Percentiles rank a stretch among this genome's conserved stretches.
Evolutionary conservation across 2,888 invertebrate species (phyloP).

Genomic region (Cantharis rufa): DNA sequence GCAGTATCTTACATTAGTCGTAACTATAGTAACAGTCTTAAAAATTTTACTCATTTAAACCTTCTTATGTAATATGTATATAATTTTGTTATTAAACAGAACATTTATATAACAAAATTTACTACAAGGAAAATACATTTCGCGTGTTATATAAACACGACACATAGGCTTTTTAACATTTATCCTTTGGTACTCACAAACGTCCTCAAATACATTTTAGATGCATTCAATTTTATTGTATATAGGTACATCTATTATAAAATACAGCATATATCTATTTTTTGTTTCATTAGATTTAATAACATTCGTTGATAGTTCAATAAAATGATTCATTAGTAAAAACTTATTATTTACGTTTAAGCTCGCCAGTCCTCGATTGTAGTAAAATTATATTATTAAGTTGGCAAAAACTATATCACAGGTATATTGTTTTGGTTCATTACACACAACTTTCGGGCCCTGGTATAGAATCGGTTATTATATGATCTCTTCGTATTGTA

Average conservation of each 20-base stretch:
- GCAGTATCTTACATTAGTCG: constrained; percentile 23
- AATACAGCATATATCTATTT: constrained; percentile 29
- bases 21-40: constrained; percentile 32
- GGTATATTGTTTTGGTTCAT: constrained; percentile 40
- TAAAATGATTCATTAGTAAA: constrained; percentile 15
- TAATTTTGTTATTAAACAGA: not conserved
- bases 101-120: not conserved
- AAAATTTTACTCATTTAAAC: constrained; percentile 20
- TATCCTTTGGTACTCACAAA: not conserved
- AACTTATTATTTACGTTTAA: constrained; percentile 32
- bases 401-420: constrained; percentile 29
- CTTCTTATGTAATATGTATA: not conserved
- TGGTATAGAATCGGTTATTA: constrained; percentile 82
- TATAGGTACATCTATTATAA: constrained; percentile 22
- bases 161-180: not conserved
- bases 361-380: constrained; percentile 42
- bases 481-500: constrained; percentile 72
- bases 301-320: constrained; percentile 36
- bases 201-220: not conserved
- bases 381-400: constrained; percentile 21
- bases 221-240: not conserved
- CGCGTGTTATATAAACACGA: not conserved
- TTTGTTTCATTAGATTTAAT: constrained; percentile 22
- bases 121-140: constrained; percentile 1
- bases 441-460: constrained; percentile 90